Evolutionary conservation across 2,888 invertebrate species (phyloP).

Genomic region (Nemotelus nigrinus): DNA sequence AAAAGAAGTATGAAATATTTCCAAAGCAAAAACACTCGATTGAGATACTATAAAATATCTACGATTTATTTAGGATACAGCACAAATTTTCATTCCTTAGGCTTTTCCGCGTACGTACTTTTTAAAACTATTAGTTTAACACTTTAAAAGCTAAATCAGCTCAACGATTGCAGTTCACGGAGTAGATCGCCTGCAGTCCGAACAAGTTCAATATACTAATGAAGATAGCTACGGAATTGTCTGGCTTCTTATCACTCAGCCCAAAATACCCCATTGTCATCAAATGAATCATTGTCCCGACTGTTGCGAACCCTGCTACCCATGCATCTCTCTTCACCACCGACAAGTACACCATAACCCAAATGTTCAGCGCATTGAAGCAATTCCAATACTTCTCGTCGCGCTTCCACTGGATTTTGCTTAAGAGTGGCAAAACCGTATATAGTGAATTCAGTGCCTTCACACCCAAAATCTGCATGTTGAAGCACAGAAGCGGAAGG

Average conservation of each 20-base stretch:
- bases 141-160: too few relatives aligned
- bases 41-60: too few relatives aligned
- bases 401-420: background rate
- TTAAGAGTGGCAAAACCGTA: background rate
- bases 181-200: background rate
- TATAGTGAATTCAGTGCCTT: background rate
- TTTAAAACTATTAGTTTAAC: too few relatives aligned
- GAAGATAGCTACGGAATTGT: background rate
- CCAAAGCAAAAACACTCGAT: too few relatives aligned
- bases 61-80: too few relatives aligned
- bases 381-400: slow-evolving; percentile 6
- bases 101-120: too few relatives aligned
- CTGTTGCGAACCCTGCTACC: background rate
- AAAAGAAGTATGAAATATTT: too few relatives aligned
- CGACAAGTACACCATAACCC: background rate
- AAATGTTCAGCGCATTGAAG: background rate
- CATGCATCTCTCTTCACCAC: background rate
- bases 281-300: slow-evolving; percentile 2
- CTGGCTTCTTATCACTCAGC: background rate
- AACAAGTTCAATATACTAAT: slow-evolving; percentile 1
- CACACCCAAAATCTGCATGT: background rate
- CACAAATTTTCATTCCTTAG: too few relatives aligned
- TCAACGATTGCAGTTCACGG: too few relatives aligned
- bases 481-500: background rate
- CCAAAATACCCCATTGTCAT: background rate